Base-by-base conservation (phyloP, 2,888 invertebrate genomes). In the Sepiola atlantica region DNA sequence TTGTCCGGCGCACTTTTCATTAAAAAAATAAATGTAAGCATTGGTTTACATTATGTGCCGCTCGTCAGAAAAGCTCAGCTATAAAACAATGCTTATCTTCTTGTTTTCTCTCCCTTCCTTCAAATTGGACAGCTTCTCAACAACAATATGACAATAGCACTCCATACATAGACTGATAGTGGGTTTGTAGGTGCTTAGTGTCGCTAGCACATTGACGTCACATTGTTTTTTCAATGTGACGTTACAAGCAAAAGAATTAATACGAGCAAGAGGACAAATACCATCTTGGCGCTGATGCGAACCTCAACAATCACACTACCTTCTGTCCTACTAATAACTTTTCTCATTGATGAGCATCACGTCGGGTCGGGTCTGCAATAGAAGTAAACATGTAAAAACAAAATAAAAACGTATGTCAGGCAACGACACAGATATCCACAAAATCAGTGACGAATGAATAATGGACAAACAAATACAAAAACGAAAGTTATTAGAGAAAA, bases 171-270 rank as follows among this genome's bases (percentile, higher is more conserved):
- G n/a, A n/a, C n/a, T n/a, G n/a, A n/a, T n/a, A n/a, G n/a, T n/a
- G n/a, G n/a, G n/a, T n/a, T n/a, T n/a, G 92, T 35, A 92, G 92
- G 54, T 92, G 92, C 92, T 92, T 54, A 92, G 92, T 54, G 54
- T 54, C 92, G 35, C 45, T 92, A 92, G 54, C 92, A 28, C 45
- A 92, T 92, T 92, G 92, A 92, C 92, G 92, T 92, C 92, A 92
- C 92, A 92, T 92, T 92, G 92, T 45, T 92, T 92, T 92, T 92
- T 92, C 92, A 28, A 28, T 92, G 92, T 92, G 92, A 92, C 92
- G 92, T 92, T 45, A 92, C 92, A 54, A 92, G 92, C 92, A 28
- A 77, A 77, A 77, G n/a, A 12, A 77, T 77, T 28, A n/a, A 77
- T 77, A 77, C 77, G 28, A 77, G n/a, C 77, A 77, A 77, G 77